Evolutionary conservation across 2,888 invertebrate genomes (phyloP), one percentile per base, ranked within the genome.

Genomic region (Oxytorus armatus): DNA sequence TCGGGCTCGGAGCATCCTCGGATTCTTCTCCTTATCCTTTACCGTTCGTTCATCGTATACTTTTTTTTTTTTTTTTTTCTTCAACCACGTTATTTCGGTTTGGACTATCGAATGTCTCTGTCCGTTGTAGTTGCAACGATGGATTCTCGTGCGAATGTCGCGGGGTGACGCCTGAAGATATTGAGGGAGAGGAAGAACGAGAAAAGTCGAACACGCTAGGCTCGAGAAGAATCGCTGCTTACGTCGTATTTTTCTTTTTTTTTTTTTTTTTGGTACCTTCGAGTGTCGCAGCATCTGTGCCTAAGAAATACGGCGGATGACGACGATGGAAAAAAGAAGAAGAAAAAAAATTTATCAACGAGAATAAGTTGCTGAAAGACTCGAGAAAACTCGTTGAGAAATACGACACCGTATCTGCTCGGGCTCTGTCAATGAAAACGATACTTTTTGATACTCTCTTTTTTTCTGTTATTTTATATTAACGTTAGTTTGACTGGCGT

Each of bases 11-110:
- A 70, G 49, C 83, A 81, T 79, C 77, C 81, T 70, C 83, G 69
- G 10, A 79, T 82, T 81, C 83, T 79, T 69, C 76, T 77, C 69
- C n/a, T 80, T 79, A 79, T 83, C 70, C 55, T 23, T 18, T 39
- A n/a, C 78, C 69, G 66, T 49, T 21, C 51, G 49, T 61, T 23
- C 47, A 29, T 78, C 33, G 47, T 61, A 33, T 59, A 23, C 53
- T 33, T 14, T 63, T 49, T 66, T 74, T 77, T 59, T 63, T 59
- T 47, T 79, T 82, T 77, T 66, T 77, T 75, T 76, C 53, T 76
- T 69, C 61, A 65, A 70, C 78, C 75, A 76, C 82, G 79, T 55
- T 51, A 73, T 51, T 57, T 51, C 72, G 74, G 59, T 81, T 79
- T 77, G 72, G 61, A 66, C 70, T 70, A 79, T 79, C 79, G 66